These are phyloP conservation scores for Petroica traversi DNA, from an alignment of 2,113 vertebrate genomes.

Conservation along the genomic window DNA sequence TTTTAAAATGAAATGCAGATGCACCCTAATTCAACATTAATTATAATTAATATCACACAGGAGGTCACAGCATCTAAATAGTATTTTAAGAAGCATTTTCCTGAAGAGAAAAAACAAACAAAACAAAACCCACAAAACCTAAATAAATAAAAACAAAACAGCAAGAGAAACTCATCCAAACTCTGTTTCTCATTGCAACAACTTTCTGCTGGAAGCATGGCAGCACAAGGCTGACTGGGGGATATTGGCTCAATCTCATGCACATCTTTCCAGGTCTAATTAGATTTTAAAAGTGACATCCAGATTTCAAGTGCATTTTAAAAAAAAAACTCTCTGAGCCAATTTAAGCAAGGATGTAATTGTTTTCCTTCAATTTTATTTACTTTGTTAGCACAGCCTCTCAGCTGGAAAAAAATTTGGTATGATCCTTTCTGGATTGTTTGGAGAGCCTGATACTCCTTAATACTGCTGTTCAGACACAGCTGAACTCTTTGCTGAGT, in stretches of 20 bases:
- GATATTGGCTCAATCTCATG: neutral
- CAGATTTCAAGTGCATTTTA: neutral
- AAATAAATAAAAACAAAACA: neutral
- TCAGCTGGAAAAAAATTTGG: neutral
- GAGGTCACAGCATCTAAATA: neutral
- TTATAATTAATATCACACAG: neutral
- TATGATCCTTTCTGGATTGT: neutral
- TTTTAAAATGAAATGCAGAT: constrained; percentile 12
- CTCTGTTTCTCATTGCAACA: neutral
- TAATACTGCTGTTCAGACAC: neutral
- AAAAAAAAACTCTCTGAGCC: neutral
- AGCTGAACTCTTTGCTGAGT: neutral
- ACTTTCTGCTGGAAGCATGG: neutral
- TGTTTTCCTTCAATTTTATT: neutral
- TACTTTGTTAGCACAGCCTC: neutral
- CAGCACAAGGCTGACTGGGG: neutral
- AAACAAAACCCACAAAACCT: neutral
- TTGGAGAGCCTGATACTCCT: neutral
- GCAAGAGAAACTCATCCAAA: neutral
- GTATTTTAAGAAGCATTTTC: neutral
- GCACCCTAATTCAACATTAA: neutral
- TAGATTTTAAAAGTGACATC: neutral
- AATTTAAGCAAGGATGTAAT: neutral
- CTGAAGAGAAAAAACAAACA: neutral
- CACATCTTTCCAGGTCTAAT: neutral